Evolutionary conservation across 64 coral and sea anemone species (phyloP), one percentile per base, ranked within the genome.

Genomic region (Exaiptasia diaphana): DNA sequence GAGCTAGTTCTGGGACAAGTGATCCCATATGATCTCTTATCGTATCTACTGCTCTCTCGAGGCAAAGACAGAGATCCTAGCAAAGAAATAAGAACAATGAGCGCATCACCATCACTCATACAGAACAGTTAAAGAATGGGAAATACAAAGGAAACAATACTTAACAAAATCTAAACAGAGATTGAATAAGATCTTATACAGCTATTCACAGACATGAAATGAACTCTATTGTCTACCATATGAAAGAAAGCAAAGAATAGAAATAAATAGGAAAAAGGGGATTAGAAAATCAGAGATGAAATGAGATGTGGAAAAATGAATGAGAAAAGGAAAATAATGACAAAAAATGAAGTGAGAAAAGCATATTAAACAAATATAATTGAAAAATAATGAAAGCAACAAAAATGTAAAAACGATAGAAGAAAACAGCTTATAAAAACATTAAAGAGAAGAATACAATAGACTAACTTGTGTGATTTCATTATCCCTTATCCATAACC

Each of bases 11-110:
- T 22, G 91, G 67, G 32, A 83, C 87, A 30, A 94, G 73, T 17
- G 62, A 33, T 3, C 86, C 93, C 93, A 96, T 90, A 45, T 86
- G 82, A 48, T 96, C 93, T 53, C 93, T 90, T 43, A 96, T 96
- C 3, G 93, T 90, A 58, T 90, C 82, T 4, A 96, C 82, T 42
- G 93, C 93, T 49, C 85, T 85, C 46, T 96, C 93, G 61, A 96
- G 24, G 57, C 93, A 96, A 15, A 96, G 61, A 31, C 93, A 96
- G 17, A 96, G 82, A 33, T 73, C 64, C 93, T 96, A 29, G 18
- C 23, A 28, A 62, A 86, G n/a, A 30, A 9, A 86, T 20, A 74
- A 7, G n/a, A 8, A 74, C 22, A 17, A 75, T n/a, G n/a, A n/a
- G n/a, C n/a, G 65, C 8, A 20, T 33, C 36, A 38, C 27, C 12